A percentile compares a stretch with the other conserved stretches of the same genome.
Evolutionary conservation across 2,113 vertebrate genomes (phyloP).

Genomic region (Scomber japonicus): DNA sequence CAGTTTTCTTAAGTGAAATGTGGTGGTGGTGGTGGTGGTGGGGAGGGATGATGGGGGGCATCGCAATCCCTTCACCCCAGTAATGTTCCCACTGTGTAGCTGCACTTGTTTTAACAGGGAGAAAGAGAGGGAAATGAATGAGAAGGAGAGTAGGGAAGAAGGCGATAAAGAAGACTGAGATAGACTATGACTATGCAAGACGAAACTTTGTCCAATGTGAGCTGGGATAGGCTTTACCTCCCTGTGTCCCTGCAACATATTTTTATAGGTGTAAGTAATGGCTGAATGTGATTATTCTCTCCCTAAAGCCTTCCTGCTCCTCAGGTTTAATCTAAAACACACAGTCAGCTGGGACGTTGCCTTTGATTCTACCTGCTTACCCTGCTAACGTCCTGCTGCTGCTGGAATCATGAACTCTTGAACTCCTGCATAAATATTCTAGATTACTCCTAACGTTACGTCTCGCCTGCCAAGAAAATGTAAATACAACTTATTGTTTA

Average conservation of each 20-base stretch:
- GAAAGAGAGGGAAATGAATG: constrained; percentile 16
- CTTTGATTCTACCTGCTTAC: neutral
- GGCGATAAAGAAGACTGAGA: constrained; percentile 1
- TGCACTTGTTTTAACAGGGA: neutral
- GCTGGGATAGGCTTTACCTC: too few species aligned
- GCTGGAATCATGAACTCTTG: constrained; percentile 14
- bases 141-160: neutral
- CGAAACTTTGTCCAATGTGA: too few species aligned
- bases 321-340: neutral
- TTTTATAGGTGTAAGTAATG: too few species aligned
- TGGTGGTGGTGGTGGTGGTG: too few species aligned
- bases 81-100: constrained; percentile 34
- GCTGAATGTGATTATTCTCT: too few species aligned
- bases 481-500: neutral
- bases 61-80: constrained; percentile 6
- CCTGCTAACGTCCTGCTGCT: neutral
- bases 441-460: neutral
- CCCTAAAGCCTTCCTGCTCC: too few species aligned
- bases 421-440: neutral
- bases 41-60: neutral
- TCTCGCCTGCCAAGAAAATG: neutral
- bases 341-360: neutral
- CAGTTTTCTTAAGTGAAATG: constrained; percentile 12
- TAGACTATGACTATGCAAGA: too few species aligned
- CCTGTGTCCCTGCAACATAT: too few species aligned